These are phyloP conservation scores for Hydrocynus forskahlii DNA, from an alignment of 2,797 vertebrate species.

Conservation along the genomic window DNA sequence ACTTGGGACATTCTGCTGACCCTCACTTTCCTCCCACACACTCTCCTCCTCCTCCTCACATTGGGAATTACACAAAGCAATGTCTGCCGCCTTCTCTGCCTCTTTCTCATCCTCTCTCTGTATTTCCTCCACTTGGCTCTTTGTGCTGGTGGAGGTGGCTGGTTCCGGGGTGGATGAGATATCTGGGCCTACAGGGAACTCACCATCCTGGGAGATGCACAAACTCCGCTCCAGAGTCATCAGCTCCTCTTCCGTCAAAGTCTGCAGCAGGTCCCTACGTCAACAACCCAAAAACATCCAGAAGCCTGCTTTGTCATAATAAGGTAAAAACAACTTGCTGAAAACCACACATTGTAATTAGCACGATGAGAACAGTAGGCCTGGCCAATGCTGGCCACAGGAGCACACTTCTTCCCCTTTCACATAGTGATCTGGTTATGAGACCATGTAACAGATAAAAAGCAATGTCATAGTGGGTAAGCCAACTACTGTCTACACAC, in stretches of 20 bases:
- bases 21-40: slow-evolving; percentile 55
- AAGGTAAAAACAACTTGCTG: slow-evolving; percentile 14
- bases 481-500: neutral
- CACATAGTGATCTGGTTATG: neutral
- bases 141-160: slow-evolving; percentile 55
- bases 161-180: slow-evolving; percentile 54
- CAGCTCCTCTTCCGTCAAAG: slow-evolving; percentile 89
- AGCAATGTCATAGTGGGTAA: neutral
- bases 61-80: slow-evolving; percentile 59
- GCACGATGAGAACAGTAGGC: neutral
- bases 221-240: slow-evolving; percentile 88
- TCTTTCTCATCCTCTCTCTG: slow-evolving; percentile 67
- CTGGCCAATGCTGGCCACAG: neutral
- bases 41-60: slow-evolving; percentile 47
- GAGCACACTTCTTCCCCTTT: neutral
- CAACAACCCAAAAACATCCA: slow-evolving; percentile 41
- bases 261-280: slow-evolving; percentile 92
- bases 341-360: slow-evolving; percentile 33
- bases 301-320: neutral
- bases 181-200: slow-evolving; percentile 64
- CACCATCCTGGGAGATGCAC: slow-evolving; percentile 93
- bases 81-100: slow-evolving; percentile 46
- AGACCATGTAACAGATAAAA: neutral
- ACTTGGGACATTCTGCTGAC: neutral
- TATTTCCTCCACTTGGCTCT: slow-evolving; percentile 41